Percentiles rank a stretch among this genome's conserved stretches.
These are phyloP conservation scores for Beris chalybata DNA, from an alignment of 2,888 invertebrate species.

Conservation along the genomic window DNA sequence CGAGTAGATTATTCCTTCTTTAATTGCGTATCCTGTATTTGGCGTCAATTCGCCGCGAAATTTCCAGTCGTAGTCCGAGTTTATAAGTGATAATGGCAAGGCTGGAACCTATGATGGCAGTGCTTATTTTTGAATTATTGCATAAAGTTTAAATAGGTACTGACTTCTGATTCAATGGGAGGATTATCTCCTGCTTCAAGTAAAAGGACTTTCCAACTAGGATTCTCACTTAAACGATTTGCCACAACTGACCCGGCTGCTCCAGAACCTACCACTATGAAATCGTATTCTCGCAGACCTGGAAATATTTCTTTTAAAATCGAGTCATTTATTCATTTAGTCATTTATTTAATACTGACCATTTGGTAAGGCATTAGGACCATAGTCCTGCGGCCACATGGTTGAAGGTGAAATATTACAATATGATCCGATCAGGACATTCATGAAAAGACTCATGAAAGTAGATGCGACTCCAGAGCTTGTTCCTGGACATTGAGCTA, in stretches of 20 bases:
- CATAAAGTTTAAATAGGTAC: neutral
- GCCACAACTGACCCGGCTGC: slow-evolving; percentile 69
- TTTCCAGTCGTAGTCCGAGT: slow-evolving; percentile 9
- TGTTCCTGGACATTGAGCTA: slow-evolving; percentile 42
- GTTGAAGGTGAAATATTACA: slow-evolving; percentile 60
- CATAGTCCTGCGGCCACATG: slow-evolving; percentile 61
- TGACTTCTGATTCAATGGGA: slow-evolving; percentile 58
- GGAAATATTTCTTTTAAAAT: slow-evolving; percentile 35
- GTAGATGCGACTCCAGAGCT: slow-evolving; percentile 48
- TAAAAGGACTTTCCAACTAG: slow-evolving; percentile 57
- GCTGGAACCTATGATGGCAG: slow-evolving; percentile 6
- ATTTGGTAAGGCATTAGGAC: slow-evolving; percentile 36
- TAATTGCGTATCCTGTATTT: neutral
- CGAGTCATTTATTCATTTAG: too few species aligned
- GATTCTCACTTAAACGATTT: slow-evolving; percentile 55
- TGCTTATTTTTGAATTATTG: neutral
- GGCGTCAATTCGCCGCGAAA: neutral
- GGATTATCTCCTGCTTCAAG: slow-evolving; percentile 59
- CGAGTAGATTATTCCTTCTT: slow-evolving; percentile 69
- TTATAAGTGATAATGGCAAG: neutral
- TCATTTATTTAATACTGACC: slow-evolving; percentile 1
- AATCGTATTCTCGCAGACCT: slow-evolving; percentile 72
- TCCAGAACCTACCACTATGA: slow-evolving; percentile 81
- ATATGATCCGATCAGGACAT: slow-evolving; percentile 62
- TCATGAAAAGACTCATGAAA: slow-evolving; percentile 62